Evolutionary conservation across 2,113 vertebrate species (phyloP).

Genomic region (Paracanthobrama guichenoti): DNA sequence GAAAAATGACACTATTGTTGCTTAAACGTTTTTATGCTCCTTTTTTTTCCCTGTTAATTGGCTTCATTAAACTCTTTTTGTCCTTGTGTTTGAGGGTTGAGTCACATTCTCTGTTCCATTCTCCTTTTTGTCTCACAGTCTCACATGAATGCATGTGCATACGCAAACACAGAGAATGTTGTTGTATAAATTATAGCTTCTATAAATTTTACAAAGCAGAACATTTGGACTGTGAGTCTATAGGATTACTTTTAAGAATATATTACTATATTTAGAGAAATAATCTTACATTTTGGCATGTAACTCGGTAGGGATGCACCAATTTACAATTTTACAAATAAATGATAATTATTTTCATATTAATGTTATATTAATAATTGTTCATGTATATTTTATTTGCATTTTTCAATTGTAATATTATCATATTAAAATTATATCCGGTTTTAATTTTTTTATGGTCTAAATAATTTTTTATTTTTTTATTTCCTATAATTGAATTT

Average conservation of each 20-base stretch:
- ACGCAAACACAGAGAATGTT: neutral
- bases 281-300: neutral
- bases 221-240: neutral
- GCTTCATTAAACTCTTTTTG: constrained; percentile 29
- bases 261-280: neutral
- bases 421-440: no score
- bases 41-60: constrained; percentile 21
- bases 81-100: constrained; percentile 24
- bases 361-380: no score
- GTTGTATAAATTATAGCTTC: neutral
- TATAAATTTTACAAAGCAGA: neutral
- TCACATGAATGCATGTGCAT: neutral
- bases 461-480: no score
- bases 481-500: no score
- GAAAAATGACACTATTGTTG: neutral
- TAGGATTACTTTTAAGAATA: neutral
- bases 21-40: neutral
- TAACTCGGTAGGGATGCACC: no score
- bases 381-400: no score
- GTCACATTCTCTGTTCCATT: neutral
- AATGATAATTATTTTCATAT: no score
- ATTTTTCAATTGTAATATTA: no score
- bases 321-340: no score
- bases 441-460: no score
- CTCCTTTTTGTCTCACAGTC: neutral